Evolutionary conservation across 2,797 vertebrate species (phyloP), one percentile per base, ranked within the genome.

Genomic region (Coregonus suidteri): DNA sequence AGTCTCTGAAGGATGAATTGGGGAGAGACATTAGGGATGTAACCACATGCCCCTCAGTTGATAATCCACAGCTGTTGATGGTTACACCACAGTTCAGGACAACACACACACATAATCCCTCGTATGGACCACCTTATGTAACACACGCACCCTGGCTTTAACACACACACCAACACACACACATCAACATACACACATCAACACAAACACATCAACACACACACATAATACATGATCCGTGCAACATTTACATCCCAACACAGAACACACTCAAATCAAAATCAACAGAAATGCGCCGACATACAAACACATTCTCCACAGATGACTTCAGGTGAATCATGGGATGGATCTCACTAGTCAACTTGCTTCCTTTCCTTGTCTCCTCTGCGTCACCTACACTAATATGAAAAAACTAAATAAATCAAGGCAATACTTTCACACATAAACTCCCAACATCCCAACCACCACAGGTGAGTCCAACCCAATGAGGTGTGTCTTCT

Each of bases 51-150:
- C 37, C 70, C 59, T 75, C 65, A 71, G 30, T 34, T 71, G 66
- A 82, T 80, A 71, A 76, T 79, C 73, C 25, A 62, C 77, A 81
- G 79, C 79, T 79, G 75, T 72, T 75, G 67, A 79, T 77, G 75
- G 78, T 78, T 78, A 77, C 62, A 85, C 76, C 73, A 65, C 75
- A 53, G 47, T 66, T 68, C 20, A 59, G 59, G 20, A 18, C 25
- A 64, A 67, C 41, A 56, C 64, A 25, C 67, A 71, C 13, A 70
- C 4, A 37, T 13, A 72, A 64, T 18, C 41, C 25, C 16, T 3
- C 31, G 25, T 3, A 69, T 7, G 15, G 13, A 73, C 16, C 18
- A 18, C 30, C 25, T 56, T 56, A 68, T 9, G 5, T 20, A 77
- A 71, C 68, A 47, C 7, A 51, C 47, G 47, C 47, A 51, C 47